Evolutionary conservation across 2,797 vertebrate species (phyloP).

Genomic region (Anniella stebbinsi): DNA sequence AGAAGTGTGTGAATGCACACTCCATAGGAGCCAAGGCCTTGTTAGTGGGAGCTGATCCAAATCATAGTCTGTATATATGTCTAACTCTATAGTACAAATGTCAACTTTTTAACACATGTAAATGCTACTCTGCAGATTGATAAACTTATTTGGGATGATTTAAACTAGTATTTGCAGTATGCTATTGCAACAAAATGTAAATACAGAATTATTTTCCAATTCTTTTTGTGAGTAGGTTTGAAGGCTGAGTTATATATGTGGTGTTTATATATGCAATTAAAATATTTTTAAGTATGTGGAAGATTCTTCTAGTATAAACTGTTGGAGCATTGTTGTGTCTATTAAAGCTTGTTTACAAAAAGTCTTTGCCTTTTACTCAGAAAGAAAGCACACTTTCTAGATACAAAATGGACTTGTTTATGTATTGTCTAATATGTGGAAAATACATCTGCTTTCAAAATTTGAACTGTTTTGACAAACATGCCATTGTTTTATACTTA

Average conservation of each 20-base stretch:
- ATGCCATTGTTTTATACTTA: constrained; percentile 48
- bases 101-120: constrained; percentile 42
- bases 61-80: not conserved
- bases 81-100: constrained; percentile 18
- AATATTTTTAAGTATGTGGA: constrained; percentile 48
- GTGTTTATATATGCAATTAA: constrained; percentile 67
- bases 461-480: not conserved
- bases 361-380: constrained; percentile 32
- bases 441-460: constrained; percentile 40
- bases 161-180: constrained; percentile 42
- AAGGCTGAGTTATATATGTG: constrained; percentile 73
- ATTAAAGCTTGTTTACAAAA: constrained; percentile 51
- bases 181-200: constrained; percentile 66
- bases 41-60: rapidly evolving
- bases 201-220: constrained; percentile 70
- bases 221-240: constrained; percentile 66
- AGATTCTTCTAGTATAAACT: constrained; percentile 31
- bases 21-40: not conserved
- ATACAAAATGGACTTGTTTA: not conserved
- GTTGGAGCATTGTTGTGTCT: constrained; percentile 40
- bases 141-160: constrained; percentile 42
- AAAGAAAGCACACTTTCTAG: not conserved
- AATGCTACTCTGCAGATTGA: constrained; percentile 59
- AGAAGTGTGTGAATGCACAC: not conserved
- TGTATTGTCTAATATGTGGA: not conserved